Evolutionary conservation across 1,140 invertebrate species (phyloP), one percentile per base, ranked within the genome.

Genomic region (Hyposmocoma kahamanoa): DNA sequence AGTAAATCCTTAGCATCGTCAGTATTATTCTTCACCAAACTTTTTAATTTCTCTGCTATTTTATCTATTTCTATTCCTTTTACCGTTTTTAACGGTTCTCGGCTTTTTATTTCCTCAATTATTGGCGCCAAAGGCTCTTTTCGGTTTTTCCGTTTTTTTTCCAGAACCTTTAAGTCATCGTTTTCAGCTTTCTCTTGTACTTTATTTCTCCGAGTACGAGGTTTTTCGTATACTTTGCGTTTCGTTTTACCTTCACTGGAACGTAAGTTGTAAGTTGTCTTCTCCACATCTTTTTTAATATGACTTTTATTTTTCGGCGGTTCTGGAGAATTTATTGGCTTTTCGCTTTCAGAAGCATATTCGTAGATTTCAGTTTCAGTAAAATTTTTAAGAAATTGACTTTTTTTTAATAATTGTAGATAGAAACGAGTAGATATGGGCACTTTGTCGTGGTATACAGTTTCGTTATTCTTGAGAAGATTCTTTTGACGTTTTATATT

Each of bases 11-110:
- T 72, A 47, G 80, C 67, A n/a, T 73, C 71, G 18, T 72, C 65
- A 1, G 56, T 57, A 8, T 57, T 75, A 3, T 44, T 73, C 41
- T 68, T 67, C 11, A 81, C 71, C 15, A 82, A 45, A 50, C 67
- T 79, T 42, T 78, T 82, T 0, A 84, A 42, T 60, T 84, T 84
- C 58, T 83, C 81, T 0, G 81, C 81, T n/a, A 84, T 84, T 55
- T 84, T 84, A 42, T 82, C 71, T 17, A 84, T 84, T 50, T 82
- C 81, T 2, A 55, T 59, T 6, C 65, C 76, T 47, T 67, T 39
- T 17, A 47, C 28, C 15, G 3, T 6, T 36, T 36, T 47, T 19
- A 39, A 15, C 13, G 67, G 59, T 18, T 79, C 73, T 13, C 72
- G 50, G 20, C 58, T 75, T 49, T 70, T 76, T 42, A 82, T 73